Percentiles rank a stretch among this genome's conserved stretches.
Evolutionary conservation across 2,113 vertebrate genomes (phyloP).

Genomic region (Emydocephalus ijimae): DNA sequence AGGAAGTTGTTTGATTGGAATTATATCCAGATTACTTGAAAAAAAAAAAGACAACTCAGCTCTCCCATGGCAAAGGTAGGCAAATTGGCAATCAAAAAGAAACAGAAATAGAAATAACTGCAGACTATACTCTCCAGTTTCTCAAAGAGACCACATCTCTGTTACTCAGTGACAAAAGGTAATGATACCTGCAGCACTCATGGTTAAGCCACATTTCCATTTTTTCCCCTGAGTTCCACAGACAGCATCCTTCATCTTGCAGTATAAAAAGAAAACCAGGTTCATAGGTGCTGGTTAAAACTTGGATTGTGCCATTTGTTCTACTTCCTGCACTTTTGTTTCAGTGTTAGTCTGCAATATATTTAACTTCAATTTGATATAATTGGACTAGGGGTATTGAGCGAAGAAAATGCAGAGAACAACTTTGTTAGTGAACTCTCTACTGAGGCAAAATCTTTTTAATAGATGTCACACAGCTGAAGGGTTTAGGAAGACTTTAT

Average conservation of each 20-base stretch:
- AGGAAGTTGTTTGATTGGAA: neutral
- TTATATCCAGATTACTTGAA: neutral
- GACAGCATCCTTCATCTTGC: neutral
- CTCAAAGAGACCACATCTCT: neutral
- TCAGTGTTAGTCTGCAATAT: neutral
- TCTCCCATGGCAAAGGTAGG: neutral
- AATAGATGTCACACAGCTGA: neutral
- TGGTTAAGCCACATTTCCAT: neutral
- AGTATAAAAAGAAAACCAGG: neutral
- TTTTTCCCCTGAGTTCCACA: neutral
- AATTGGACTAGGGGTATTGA: neutral
- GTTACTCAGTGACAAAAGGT: neutral
- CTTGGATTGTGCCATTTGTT: neutral
- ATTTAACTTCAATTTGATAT: neutral
- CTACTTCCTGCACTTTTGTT: neutral
- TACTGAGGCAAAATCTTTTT: neutral
- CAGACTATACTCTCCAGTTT: neutral
- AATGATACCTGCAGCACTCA: neutral
- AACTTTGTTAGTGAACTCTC: neutral
- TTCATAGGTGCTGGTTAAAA: neutral
- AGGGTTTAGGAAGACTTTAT: neutral
- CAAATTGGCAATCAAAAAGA: neutral
- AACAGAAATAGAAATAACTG: neutral
- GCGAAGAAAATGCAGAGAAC: neutral
- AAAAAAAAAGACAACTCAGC: neutral